phyloP scores from a whole-genome alignment of 2,888 invertebrate genomes.

The Kuschelorhynchus macadamiae region DNA sequence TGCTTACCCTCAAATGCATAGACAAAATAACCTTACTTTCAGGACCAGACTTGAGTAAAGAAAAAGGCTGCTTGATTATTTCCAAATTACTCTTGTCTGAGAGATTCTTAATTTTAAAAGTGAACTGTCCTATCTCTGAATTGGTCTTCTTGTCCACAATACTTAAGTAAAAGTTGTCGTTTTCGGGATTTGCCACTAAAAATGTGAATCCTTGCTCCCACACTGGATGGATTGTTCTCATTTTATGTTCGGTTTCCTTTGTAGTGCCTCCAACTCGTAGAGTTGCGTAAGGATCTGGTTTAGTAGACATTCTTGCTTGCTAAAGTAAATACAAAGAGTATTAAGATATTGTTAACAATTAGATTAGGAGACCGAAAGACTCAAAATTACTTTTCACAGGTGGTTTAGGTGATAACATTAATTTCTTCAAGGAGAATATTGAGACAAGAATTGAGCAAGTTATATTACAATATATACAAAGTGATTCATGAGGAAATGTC shows the following conservation, averaged over 20 bases:
- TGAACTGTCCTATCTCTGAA: constrained; percentile 80
- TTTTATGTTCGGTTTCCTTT: constrained; percentile 80
- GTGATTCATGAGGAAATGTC: no score
- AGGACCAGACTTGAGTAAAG: constrained; percentile 83
- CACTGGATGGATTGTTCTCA: constrained; percentile 90
- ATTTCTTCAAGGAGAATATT: no score
- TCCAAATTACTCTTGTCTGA: constrained; percentile 81
- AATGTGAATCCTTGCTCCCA: constrained; percentile 97
- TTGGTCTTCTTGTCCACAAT: constrained; percentile 88
- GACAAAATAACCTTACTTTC: constrained; percentile 86
- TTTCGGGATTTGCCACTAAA: constrained; percentile 91
- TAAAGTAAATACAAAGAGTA: constrained; percentile 58
- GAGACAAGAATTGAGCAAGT: no score
- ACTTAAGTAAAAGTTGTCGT: constrained; percentile 87
- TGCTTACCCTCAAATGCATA: constrained; percentile 79
- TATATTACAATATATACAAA: no score
- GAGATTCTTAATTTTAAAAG: constrained; percentile 79
- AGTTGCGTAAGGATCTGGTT: constrained; percentile 89
- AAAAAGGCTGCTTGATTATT: constrained; percentile 83
- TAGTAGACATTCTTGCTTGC: constrained; percentile 78
- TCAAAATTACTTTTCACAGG: no score
- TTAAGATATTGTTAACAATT: no score
- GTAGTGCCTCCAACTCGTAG: constrained; percentile 85
- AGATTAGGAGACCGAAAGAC: no score
- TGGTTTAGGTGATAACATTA: no score